Conservation (phyloP, 2,888 invertebrate genomes). For the Julus scandinavius region DNA sequence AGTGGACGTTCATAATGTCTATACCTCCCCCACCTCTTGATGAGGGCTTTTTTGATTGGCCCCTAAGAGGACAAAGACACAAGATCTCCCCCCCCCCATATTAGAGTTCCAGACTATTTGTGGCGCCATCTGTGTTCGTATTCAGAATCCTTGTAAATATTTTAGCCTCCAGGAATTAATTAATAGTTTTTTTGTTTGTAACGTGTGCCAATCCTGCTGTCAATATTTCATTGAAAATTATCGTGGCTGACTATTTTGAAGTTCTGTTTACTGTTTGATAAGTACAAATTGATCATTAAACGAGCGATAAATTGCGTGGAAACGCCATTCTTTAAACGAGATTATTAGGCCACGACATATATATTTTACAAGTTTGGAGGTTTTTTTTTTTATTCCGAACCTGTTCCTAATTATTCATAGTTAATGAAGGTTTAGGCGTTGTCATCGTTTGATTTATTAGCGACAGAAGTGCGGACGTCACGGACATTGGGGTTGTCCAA, state of each 20-base stretch:
- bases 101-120: no score
- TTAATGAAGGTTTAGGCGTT: slow-evolving; percentile 35
- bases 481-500: neutral
- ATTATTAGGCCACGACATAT: slow-evolving; percentile 39
- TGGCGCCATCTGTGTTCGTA: neutral
- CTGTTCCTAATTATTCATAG: slow-evolving; percentile 19
- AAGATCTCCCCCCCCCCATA: no score
- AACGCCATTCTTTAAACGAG: neutral
- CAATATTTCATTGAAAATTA: slow-evolving; percentile 25
- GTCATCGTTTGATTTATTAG: slow-evolving; percentile 27
- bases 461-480: neutral
- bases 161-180: neutral
- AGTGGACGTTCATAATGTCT: no score
- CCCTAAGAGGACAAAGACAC: no score
- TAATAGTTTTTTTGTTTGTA: neutral
- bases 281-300: slow-evolving; percentile 36
- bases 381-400: neutral
- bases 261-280: slow-evolving; percentile 36
- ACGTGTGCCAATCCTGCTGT: neutral
- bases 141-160: neutral
- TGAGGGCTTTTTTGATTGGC: no score
- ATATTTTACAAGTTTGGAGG: neutral
- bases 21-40: no score
- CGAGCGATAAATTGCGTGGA: slow-evolving; percentile 18
- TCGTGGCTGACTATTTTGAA: slow-evolving; percentile 25